Evolutionary conservation across 2,888 invertebrate genomes (phyloP), one percentile per base, ranked within the genome.

Genomic region (Sinelater perroti): DNA sequence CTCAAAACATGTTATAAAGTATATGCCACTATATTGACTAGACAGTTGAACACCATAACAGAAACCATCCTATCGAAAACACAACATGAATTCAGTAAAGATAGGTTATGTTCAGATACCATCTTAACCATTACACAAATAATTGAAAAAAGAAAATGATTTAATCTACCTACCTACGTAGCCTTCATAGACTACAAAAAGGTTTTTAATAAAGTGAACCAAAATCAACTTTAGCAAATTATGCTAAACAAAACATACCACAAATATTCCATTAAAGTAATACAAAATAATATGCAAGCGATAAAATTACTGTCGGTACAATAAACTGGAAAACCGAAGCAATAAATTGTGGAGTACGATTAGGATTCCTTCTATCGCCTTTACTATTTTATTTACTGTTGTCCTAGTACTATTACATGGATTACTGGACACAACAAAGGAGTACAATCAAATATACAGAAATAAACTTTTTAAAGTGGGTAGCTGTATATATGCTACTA

Each of bases 101-200:
- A 16, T 3, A 33, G 14, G 8, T 5, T 3, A 2, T 13, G 33
- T n/a, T 30, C 6, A 30, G 30, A 6, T n/a, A 10, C 16, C 16
- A 35, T 35, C 8, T 35, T 35, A 16, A 14, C 35, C 8, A 7
- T 35, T 8, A 13, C 35, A 35, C 35, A 35, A n/a, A 8, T 35
- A 14, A 13, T 35, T 35, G 20, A n/a, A 3, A n/a, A 20, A 17
- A 38, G 38, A 18, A 11, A 38, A 17, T n/a, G n/a, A n/a, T 38
- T 38, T 20, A 38, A 38, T 10, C 38, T 38, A 3, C 38, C 38
- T 3, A 38, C 38, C 10, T 38, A 35, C 14, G 16, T 35, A 35
- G 36, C 36, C 5, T 35, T 35, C 5, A 13, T 13, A 6, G 36
- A 35, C 11, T 38, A 38, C n/a, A 38, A n/a, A 18, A 18, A 38